Conservation (phyloP, 2,113 vertebrate genomes). For the Centropristis striata region DNA sequence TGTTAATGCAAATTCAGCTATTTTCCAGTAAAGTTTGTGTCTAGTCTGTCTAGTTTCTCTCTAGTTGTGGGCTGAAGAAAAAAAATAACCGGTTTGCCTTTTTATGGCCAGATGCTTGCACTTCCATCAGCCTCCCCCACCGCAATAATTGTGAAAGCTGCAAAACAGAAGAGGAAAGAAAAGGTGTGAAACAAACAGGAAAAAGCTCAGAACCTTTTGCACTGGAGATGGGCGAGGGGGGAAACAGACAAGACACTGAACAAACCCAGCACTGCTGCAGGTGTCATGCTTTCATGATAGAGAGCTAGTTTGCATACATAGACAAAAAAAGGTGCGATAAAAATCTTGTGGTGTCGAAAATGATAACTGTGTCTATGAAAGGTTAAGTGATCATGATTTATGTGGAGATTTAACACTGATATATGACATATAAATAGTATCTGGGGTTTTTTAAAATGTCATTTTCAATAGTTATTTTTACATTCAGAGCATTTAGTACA, state of each 20-base stretch:
- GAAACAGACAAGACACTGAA: slow-evolving; percentile 30
- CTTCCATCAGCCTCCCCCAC: not conserved
- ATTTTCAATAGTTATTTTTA: not conserved
- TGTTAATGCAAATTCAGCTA: not conserved
- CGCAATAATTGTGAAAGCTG: not conserved
- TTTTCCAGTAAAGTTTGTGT: not conserved
- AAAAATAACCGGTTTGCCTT: not conserved
- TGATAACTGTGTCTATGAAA: not conserved
- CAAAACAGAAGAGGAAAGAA: slow-evolving; percentile 11
- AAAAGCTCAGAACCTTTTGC: not conserved
- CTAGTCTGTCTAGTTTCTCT: too few relatives aligned
- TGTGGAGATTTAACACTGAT: slow-evolving; percentile 50
- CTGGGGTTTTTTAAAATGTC: not conserved
- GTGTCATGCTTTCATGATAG: slow-evolving; percentile 39
- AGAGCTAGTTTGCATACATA: not conserved
- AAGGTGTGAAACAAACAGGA: slow-evolving; percentile 80
- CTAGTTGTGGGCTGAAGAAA: not conserved
- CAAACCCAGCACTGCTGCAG: slow-evolving; percentile 13
- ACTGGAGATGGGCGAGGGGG: not conserved
- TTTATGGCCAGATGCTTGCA: not conserved
- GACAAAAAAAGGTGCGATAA: slow-evolving; percentile 31
- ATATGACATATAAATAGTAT: not conserved
- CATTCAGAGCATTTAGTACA: not conserved
- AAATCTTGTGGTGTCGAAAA: slow-evolving; percentile 38
- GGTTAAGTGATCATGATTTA: not conserved